A percentile compares a stretch with the other conserved stretches of the same genome.
phyloP scores from a whole-genome alignment of 1,140 invertebrate species.

The Achroia grisella region DNA sequence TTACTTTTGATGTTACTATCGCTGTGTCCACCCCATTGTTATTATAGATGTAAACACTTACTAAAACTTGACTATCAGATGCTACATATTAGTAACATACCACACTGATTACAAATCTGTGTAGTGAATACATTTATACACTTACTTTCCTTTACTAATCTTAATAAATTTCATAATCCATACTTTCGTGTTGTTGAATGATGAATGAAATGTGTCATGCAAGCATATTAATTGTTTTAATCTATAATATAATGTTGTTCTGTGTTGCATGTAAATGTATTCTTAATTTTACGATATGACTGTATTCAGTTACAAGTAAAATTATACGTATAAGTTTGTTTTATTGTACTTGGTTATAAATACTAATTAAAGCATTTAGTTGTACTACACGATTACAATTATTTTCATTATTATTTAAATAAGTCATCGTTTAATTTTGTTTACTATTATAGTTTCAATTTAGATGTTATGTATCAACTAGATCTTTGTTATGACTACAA shows the following conservation, averaged over 20 bases:
- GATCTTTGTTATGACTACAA: too few species aligned
- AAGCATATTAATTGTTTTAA: slow-evolving; percentile 1
- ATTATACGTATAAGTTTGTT: too few species aligned
- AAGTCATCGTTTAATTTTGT: not conserved
- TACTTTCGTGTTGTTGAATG: not conserved
- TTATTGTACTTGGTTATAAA: too few species aligned
- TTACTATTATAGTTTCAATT: not conserved
- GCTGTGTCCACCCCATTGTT: not conserved
- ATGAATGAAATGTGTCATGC: slow-evolving; percentile 4
- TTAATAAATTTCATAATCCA: slow-evolving; percentile 2
- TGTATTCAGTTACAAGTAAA: too few species aligned
- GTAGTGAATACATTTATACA: not conserved
- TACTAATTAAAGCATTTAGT: too few species aligned
- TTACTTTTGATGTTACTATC: slow-evolving; percentile 4
- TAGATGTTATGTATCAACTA: too few species aligned
- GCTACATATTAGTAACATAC: not conserved
- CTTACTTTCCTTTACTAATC: not conserved
- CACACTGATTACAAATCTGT: slow-evolving; percentile 1
- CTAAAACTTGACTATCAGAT: slow-evolving; percentile 1
- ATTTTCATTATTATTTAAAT: not conserved
- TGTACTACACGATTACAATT: too few species aligned
- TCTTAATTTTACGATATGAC: not conserved
- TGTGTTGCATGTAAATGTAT: slow-evolving; percentile 38
- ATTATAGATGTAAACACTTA: slow-evolving; percentile 2
- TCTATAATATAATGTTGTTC: slow-evolving; percentile 17